phyloP scores from a whole-genome alignment of 2,888 invertebrate genomes.

The Fragum whitleyi region DNA sequence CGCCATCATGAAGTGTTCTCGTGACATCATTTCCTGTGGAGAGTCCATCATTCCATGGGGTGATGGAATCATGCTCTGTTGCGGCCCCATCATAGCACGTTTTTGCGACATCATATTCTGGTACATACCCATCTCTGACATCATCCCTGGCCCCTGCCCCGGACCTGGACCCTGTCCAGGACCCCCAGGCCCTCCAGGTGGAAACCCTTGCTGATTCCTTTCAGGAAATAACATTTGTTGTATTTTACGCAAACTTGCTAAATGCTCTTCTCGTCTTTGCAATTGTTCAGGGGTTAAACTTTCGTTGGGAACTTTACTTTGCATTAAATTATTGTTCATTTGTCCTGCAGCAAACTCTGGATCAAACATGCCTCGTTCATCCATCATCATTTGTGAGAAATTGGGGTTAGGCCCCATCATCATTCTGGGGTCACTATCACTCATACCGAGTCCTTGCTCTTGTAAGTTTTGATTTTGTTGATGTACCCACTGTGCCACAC shows the following conservation, averaged over 20 bases:
- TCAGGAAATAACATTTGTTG: constrained; percentile 96
- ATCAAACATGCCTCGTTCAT: constrained; percentile 69
- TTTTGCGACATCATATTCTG: constrained; percentile 76
- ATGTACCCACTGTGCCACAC: constrained; percentile 83
- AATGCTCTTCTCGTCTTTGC: constrained; percentile 96
- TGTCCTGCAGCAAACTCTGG: constrained; percentile 66
- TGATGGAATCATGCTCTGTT: constrained; percentile 73
- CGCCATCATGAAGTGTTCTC: constrained; percentile 75
- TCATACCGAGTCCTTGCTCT: constrained; percentile 72
- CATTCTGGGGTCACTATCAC: constrained; percentile 66
- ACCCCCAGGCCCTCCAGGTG: constrained; percentile 61
- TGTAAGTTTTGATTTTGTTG: constrained; percentile 82
- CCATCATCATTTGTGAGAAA: constrained; percentile 71
- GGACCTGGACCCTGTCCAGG: constrained; percentile 71
- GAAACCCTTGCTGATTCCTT: constrained; percentile 69
- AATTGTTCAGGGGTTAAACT: constrained; percentile 98
- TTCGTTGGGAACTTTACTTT: constrained; percentile 87
- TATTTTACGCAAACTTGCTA: constrained; percentile 96
- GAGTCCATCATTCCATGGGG: constrained; percentile 71
- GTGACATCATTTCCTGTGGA: constrained; percentile 70
- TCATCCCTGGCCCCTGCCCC: constrained; percentile 69
- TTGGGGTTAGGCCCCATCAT: constrained; percentile 69
- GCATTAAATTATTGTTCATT: constrained; percentile 76
- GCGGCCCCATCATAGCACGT: constrained; percentile 73
- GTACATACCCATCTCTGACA: constrained; percentile 74